Evolutionary conservation across 2,113 vertebrate genomes (phyloP).

Genomic region (Cariama cristata): DNA sequence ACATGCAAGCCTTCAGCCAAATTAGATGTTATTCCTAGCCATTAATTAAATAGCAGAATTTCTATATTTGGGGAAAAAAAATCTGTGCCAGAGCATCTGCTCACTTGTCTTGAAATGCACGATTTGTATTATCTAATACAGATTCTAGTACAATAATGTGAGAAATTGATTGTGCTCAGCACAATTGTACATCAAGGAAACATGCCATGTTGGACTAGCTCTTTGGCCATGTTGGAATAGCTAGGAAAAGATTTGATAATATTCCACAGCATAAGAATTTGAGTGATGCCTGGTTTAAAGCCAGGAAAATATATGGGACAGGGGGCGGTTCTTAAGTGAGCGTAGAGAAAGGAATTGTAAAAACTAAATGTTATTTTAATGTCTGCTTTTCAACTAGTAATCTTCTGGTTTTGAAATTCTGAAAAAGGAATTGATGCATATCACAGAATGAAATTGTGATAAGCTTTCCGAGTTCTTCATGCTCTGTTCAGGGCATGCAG

Average conservation of each 20-base stretch:
- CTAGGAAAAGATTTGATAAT: not conserved
- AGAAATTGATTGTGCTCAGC: not conserved
- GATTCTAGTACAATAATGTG: not conserved
- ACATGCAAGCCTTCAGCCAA: not conserved
- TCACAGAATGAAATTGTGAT: not conserved
- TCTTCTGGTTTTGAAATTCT: not conserved
- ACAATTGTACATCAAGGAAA: not conserved
- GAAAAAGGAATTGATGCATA: not conserved
- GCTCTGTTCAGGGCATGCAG: not conserved
- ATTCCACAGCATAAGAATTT: not conserved
- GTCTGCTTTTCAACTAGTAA: not conserved
- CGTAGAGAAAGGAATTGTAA: not conserved
- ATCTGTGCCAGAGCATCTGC: slow-evolving; percentile 16
- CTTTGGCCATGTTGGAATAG: not conserved
- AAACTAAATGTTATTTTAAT: not conserved
- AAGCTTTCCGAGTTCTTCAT: not conserved
- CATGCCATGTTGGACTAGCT: not conserved
- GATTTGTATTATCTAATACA: not conserved
- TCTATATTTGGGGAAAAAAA: not conserved
- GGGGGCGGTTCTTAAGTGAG: not conserved
- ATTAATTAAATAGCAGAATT: slow-evolving; percentile 11
- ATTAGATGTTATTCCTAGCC: not conserved
- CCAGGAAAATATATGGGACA: not conserved
- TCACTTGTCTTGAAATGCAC: not conserved
- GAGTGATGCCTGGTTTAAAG: not conserved